phyloP scores from a whole-genome alignment of 2,113 vertebrate genomes.

The Polypterus bichir region DNA sequence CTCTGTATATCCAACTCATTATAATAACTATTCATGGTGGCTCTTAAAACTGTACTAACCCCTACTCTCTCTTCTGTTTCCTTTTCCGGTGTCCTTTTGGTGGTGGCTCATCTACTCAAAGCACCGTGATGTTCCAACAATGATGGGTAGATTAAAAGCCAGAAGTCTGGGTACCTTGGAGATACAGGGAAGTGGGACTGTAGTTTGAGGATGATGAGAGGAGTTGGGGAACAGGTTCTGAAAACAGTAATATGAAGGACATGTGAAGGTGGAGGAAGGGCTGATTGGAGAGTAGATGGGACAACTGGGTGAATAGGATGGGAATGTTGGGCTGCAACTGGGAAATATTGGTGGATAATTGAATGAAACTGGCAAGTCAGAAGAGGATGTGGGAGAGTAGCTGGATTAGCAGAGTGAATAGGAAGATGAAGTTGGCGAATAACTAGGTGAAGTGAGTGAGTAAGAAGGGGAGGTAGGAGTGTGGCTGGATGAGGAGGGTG shows the following conservation, averaged over 20 bases:
- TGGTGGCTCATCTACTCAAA: too few species aligned
- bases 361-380: slow-evolving; percentile 42
- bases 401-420: slow-evolving; percentile 64
- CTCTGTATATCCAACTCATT: too few species aligned
- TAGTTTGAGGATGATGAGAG: slow-evolving; percentile 68
- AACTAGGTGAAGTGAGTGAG: slow-evolving; percentile 72
- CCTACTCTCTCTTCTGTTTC: too few species aligned
- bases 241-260: slow-evolving; percentile 69
- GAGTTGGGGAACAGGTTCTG: slow-evolving; percentile 68
- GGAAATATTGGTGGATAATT: slow-evolving; percentile 32
- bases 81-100: too few species aligned
- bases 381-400: slow-evolving; percentile 51
- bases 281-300: slow-evolving; percentile 47
- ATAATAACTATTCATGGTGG: too few species aligned
- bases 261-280: slow-evolving; percentile 54
- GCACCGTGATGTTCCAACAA: too few species aligned
- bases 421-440: slow-evolving; percentile 68
- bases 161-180: slow-evolving; percentile 74
- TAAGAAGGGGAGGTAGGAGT: slow-evolving; percentile 53
- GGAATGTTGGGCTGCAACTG: slow-evolving; percentile 40
- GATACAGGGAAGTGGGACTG: slow-evolving; percentile 55
- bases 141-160: too few species aligned
- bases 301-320: slow-evolving; percentile 45
- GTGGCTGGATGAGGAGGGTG: slow-evolving; percentile 55
- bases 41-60: too few species aligned